Base-by-base conservation (phyloP, 2,113 vertebrate species). In the Lepisosteus oculatus region DNA sequence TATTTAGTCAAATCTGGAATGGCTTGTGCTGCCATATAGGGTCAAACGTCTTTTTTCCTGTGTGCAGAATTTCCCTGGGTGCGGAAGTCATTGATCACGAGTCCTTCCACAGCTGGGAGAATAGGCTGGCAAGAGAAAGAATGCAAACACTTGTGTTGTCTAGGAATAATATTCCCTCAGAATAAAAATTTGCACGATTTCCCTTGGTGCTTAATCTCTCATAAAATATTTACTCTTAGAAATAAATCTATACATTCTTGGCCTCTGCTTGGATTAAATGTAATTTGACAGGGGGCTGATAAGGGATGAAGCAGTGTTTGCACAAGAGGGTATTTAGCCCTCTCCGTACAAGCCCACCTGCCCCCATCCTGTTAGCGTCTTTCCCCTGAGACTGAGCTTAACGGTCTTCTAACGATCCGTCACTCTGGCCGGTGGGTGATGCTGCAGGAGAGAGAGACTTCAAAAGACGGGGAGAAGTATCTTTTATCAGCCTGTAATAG, bases 281-380 rank as follows among this genome's bases (percentile, higher is more conserved):
- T 59, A 59, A 59, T 59, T 5, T 59, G 57, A 59, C 57, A 59
- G 57, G 57, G n/a, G 57, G 57, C 47, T 51, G 47, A 51, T 51
- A 51, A 51, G 47, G 47, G 47, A 51, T 51, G 47, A 51, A 9
- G 5, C 5, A 9, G 47, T 9, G 47, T 59, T 59, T 59, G 57
- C 14, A 59, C 12, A 11, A 15, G 12, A 59, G 57, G 57, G 57
- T 59, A 13, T 59, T 59, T 59, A 59, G 57, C 57, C 3, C 57
- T 15, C n/a, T n/a, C 4, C 5, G 9, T n/a, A 9, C 57, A n/a
- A 59, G 57, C 57, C 57, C n/a, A 15, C 57, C 57, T 59, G 0
- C 57, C 57, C 57, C 14, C 12, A 3, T n/a, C 14, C 57, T 59
- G 57, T n/a, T 3, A n/a, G 3, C n/a, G 2, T 13, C 57, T n/a